Evolutionary conservation across 2,888 invertebrate genomes (phyloP).

Genomic region (Polietes domitor): DNA sequence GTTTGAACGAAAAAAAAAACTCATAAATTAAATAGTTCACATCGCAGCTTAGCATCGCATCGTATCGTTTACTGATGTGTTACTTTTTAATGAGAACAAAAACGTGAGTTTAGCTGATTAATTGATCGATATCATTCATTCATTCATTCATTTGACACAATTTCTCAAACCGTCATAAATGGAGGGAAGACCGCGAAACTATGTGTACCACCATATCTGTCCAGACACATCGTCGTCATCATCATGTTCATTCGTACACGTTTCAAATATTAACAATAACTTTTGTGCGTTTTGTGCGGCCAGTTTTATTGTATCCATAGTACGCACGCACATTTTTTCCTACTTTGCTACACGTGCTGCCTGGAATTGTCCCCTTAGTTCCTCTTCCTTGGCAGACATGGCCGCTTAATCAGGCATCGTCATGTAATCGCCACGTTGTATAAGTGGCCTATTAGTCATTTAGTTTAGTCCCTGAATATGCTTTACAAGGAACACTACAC

Average conservation of each 20-base stretch:
- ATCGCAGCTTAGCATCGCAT: neutral
- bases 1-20: neutral
- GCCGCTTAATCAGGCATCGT: slow-evolving; percentile 50
- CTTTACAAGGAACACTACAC: neutral
- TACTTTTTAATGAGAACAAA: slow-evolving; percentile 39
- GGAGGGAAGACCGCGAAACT: neutral
- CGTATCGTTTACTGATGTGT: neutral
- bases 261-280: slow-evolving; percentile 59
- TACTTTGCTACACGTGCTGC: slow-evolving; percentile 31
- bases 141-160: slow-evolving; percentile 36
- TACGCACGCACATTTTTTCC: slow-evolving; percentile 37
- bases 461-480: slow-evolving; percentile 18
- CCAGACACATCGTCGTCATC: neutral
- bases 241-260: slow-evolving; percentile 43
- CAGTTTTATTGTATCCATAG: neutral
- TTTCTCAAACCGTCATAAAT: slow-evolving; percentile 23
- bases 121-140: slow-evolving; percentile 37
- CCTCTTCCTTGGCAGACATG: neutral
- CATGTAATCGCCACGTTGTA: slow-evolving; percentile 34
- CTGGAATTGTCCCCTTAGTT: neutral
- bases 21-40: slow-evolving; percentile 43
- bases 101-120: slow-evolving; percentile 47
- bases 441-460: slow-evolving; percentile 62
- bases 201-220: slow-evolving; percentile 6
- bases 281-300: neutral